Evolutionary conservation across 1,140 invertebrate genomes (phyloP), one percentile per base, ranked within the genome.

Genomic region (Hylaeus volcanicus): DNA sequence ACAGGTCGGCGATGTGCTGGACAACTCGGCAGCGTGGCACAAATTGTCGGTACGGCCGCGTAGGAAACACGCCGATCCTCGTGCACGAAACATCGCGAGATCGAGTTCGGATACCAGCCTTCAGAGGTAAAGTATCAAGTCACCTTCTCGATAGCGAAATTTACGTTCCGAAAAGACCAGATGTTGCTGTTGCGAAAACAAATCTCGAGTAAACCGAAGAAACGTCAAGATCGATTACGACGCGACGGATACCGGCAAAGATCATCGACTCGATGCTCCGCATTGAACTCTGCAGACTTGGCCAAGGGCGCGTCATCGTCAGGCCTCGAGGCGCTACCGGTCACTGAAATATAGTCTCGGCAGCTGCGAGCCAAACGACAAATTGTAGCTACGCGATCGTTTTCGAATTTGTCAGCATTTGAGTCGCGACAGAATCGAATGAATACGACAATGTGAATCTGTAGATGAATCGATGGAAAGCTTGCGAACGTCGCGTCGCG

Each of bases 31-130:
- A 0, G 96, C 96, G 1, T 95, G 94, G 87, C 96, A 97, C 92
- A 97, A 96, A 92, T 90, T 97, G 60, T 94, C 96, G 0, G 94
- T 97, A 2, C 94, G 96, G 90, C 96, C 96, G 5, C 95, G 94
- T 90, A 94, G 95, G 85, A 96, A 95, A 79, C 94, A 96, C 83
- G 86, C 88, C 45, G 93, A 93, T 93, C 93, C 94, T 45, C 88
- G 93, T 87, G 87, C 93, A 78, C 82, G 91, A 51, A 72, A 63
- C 39, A 73, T 87, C 15, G 66, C 87, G 51, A 84, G 86, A 64
- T 88, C 86, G 5, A 88, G 81, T 43, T 88, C 86, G 37, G 82
- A 87, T 26, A 41, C 1, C 61, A 85, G 56, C 51, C 39, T 85
- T 55, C 76, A 80, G 56, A 88, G 86, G 86, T 88, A 87, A 66